Percentiles rank a stretch among this genome's conserved stretches.
These are phyloP conservation scores for Hepsetus odoe DNA, from an alignment of 2,113 vertebrate species.

Conservation along the genomic window DNA sequence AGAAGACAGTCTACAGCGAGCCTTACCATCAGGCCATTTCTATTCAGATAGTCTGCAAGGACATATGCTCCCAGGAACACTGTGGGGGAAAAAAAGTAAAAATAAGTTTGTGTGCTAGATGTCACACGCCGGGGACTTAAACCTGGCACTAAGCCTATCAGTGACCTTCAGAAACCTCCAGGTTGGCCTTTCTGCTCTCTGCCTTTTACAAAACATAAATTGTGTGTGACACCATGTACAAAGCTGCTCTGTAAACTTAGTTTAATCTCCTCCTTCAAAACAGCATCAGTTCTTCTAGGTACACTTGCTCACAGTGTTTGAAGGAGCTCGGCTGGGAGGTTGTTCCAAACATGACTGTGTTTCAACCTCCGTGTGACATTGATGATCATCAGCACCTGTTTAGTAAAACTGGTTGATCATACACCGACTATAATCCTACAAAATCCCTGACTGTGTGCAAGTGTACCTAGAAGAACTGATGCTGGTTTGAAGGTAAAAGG, in stretches of 20 bases:
- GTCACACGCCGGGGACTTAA: background rate
- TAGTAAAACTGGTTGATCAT: no score
- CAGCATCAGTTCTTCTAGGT: no score
- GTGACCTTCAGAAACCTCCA: background rate
- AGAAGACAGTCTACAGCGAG: background rate
- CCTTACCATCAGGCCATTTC: background rate
- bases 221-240: background rate
- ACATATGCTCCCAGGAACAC: background rate
- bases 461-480: no score
- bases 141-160: constrained; percentile 10
- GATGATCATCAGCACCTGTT: no score
- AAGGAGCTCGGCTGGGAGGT: no score
- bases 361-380: no score
- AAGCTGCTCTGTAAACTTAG: background rate
- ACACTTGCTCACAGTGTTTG: no score
- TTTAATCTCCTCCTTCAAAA: no score
- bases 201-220: background rate
- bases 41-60: background rate
- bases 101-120: background rate
- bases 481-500: no score
- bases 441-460: no score
- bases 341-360: no score
- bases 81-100: background rate
- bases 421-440: no score
- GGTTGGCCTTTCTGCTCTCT: background rate